Evolutionary conservation across 2,797 vertebrate genomes (phyloP).

Genomic region (Notamacropus eugenii): DNA sequence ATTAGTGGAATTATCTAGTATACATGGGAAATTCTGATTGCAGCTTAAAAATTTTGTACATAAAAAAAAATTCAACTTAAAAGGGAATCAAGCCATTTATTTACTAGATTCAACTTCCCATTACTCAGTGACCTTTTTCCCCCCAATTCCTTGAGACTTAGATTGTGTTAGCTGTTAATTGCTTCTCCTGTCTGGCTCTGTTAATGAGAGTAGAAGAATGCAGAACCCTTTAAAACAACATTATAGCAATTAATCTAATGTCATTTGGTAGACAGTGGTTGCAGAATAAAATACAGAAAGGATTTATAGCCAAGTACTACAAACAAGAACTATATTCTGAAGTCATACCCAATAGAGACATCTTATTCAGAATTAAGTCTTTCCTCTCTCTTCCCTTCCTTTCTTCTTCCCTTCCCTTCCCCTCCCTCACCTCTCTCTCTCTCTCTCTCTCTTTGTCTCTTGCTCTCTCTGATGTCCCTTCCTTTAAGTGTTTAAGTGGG

Average conservation of each 20-base stretch:
- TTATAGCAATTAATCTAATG: neutral
- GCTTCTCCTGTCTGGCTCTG: neutral
- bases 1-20: neutral
- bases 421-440: neutral
- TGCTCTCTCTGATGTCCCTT: neutral
- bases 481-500: neutral
- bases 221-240: neutral
- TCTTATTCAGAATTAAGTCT: neutral
- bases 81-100: neutral
- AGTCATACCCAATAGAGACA: neutral
- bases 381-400: neutral
- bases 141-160: neutral
- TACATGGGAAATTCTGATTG: neutral
- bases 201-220: neutral
- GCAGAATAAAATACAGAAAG: neutral
- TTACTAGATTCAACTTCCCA: neutral
- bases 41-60: neutral
- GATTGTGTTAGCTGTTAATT: neutral
- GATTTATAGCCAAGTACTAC: too few species aligned
- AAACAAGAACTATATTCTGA: neutral
- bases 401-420: neutral
- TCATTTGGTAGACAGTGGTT: neutral
- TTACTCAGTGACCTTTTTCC: neutral
- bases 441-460: neutral
- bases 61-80: neutral